Evolutionary conservation across 1,140 invertebrate species (phyloP), one percentile per base, ranked within the genome.

Genomic region (Sesamia nonagrioides): DNA sequence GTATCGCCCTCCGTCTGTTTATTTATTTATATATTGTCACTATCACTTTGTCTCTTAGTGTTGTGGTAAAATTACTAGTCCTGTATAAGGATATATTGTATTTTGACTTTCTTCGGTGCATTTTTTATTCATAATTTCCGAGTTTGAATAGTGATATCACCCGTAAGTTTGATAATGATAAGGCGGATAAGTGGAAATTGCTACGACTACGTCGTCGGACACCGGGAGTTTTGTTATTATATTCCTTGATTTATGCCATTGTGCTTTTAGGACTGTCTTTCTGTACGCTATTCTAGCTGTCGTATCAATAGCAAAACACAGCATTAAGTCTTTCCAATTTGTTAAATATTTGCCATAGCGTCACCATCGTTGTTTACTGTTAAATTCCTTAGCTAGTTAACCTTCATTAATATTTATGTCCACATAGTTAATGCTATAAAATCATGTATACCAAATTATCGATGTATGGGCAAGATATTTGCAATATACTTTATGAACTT

Each of bases 131-230:
- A 77, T 68, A 66, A 77, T 72, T n/a, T 58, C 71, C 73, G 60
- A 37, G 73, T 78, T 82, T 45, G 79, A 61, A 61, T 77, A 82
- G 86, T 88, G 84, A 76, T 78, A 83, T 83, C 71, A 82, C n/a
- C 82, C 61, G 84, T 86, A 87, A 91, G 88, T 92, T 27, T 89
- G 77, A 74, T 77, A 87, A 83, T 89, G 88, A 91, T 92, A 92
- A 89, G 84, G 86, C 77, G 77, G 81, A 89, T 92, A 89, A 89
- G 91, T 94, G 92, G 88, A 91, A 92, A 89, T 90, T 88, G 87
- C 83, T 88, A 86, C 85, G 88, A 89, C 88, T 90, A 75, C 83
- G 83, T 87, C 82, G 84, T 86, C 83, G 84, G 81, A 81, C 81
- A 81, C 74, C 78, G 73, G 74, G 82, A 74, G 79, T 81, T 84